Conservation (phyloP, 2,113 vertebrate genomes). For the Perca flavescens region DNA sequence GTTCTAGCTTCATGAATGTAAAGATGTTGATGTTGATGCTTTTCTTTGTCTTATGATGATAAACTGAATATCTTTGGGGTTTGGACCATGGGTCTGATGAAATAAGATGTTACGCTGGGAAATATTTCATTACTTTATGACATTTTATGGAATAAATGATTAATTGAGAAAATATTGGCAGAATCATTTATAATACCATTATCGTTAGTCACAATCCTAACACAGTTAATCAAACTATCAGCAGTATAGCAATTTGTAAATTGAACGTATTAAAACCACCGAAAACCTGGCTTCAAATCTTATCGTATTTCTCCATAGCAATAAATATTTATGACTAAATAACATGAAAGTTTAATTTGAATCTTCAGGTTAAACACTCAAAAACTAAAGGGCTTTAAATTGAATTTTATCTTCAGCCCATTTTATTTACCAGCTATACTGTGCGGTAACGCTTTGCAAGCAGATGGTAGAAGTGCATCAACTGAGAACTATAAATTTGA, state of each 20-base stretch:
- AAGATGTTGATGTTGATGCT: background rate
- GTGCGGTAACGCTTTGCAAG: background rate
- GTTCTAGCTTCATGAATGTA: background rate
- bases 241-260: background rate
- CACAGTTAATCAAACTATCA: background rate
- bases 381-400: background rate
- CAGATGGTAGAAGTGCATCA: conserved; percentile 18
- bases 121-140: no score
- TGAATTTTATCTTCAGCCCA: background rate
- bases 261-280: background rate
- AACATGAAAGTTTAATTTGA: background rate
- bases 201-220: background rate
- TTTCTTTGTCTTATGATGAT: background rate
- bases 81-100: background rate
- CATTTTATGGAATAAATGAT: background rate
- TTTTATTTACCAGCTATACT: conserved; percentile 15
- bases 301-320: background rate
- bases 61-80: background rate
- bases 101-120: background rate
- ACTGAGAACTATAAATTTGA: conserved; percentile 23
- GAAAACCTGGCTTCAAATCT: background rate
- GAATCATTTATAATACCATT: background rate
- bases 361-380: background rate
- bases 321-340: background rate
- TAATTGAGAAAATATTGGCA: background rate